phyloP scores from a whole-genome alignment of 2,888 invertebrate genomes.

The Alloscopus bannaensis region DNA sequence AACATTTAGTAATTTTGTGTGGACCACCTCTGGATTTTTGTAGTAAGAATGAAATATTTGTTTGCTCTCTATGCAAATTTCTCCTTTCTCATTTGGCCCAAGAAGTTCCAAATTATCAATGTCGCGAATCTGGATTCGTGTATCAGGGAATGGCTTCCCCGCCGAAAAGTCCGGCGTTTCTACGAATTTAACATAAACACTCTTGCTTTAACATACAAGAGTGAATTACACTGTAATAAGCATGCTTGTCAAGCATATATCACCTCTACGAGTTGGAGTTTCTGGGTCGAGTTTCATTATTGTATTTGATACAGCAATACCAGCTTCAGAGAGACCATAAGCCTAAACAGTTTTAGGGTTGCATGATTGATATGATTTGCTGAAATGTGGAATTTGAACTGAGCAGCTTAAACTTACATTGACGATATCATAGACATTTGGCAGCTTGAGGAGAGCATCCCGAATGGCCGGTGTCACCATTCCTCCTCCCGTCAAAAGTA shows the following conservation, averaged over 20 bases:
- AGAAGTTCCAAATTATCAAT: conserved; percentile 32
- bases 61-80: conserved; percentile 32
- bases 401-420: conserved; percentile 25
- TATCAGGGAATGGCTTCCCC: conserved; percentile 48
- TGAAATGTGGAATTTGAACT: background rate
- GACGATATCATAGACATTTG: conserved; percentile 39
- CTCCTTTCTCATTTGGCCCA: conserved; percentile 46
- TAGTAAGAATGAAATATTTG: conserved; percentile 36
- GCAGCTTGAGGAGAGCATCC: conserved; percentile 15
- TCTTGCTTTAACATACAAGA: background rate
- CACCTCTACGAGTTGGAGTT: background rate
- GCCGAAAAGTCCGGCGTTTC: conserved; percentile 33
- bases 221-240: too few species aligned
- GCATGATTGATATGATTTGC: background rate
- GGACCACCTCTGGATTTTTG: conserved; percentile 40
- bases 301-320: background rate
- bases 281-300: background rate
- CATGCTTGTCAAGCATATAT: background rate
- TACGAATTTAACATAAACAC: background rate
- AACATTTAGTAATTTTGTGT: background rate
- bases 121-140: conserved; percentile 44
- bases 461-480: conserved; percentile 18
- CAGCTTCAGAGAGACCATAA: conserved; percentile 11
- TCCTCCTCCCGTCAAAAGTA: conserved; percentile 27
- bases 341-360: background rate